phyloP scores from a whole-genome alignment of 2,797 vertebrate genomes.

The Microctenopoma stevenorrisi region DNA sequence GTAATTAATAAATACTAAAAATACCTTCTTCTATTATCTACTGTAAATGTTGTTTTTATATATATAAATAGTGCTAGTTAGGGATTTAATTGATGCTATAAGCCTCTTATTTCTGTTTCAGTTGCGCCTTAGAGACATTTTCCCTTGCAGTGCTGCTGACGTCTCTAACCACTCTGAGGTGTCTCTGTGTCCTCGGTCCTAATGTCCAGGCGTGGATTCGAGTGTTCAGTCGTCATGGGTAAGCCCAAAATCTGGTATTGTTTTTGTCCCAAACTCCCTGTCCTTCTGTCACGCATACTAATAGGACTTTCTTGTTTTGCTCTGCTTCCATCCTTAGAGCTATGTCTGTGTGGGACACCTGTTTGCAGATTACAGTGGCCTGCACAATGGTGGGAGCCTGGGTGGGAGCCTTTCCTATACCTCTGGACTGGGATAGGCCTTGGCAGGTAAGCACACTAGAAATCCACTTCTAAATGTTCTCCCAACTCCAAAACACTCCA shows the following conservation, averaged over 20 bases:
- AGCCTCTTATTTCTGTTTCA: constrained; percentile 53
- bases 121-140: constrained; percentile 93
- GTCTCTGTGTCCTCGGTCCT: constrained; percentile 94
- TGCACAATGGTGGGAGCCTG: constrained; percentile 91
- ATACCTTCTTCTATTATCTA: not conserved
- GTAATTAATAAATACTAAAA: not conserved
- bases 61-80: not conserved
- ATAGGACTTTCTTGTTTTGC: not conserved
- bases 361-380: constrained; percentile 92
- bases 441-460: constrained; percentile 78
- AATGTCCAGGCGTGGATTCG: constrained; percentile 94
- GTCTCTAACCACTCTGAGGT: constrained; percentile 91
- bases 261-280: not conserved
- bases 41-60: not conserved
- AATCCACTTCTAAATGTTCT: not conserved
- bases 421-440: constrained; percentile 84
- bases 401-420: constrained; percentile 93
- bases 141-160: constrained; percentile 91
- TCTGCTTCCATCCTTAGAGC: constrained; percentile 80
- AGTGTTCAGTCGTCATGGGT: constrained; percentile 97
- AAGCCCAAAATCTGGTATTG: constrained; percentile 42
- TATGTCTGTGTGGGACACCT: constrained; percentile 94
- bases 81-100: not conserved
- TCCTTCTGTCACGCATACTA: not conserved
- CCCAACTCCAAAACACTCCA: not conserved